phyloP scores from a whole-genome alignment of 2,888 invertebrate species.

The Hydrotaea diabolus region DNA sequence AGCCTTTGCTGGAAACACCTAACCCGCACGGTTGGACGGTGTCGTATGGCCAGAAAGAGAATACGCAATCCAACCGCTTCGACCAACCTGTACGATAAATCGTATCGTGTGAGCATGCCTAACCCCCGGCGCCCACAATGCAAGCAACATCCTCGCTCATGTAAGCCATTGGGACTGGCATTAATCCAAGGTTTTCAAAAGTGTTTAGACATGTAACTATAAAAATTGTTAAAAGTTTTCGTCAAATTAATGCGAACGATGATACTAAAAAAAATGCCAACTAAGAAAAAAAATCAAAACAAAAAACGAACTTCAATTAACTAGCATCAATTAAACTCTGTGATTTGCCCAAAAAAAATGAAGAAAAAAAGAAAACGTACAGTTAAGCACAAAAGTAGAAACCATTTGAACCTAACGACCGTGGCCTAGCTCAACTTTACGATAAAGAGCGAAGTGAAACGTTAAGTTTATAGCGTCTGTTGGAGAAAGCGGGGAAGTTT shows the following conservation, averaged over 20 bases:
- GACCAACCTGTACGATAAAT: background rate
- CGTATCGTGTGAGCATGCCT: background rate
- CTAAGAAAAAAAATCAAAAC: background rate
- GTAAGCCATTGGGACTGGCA: slow-evolving; percentile 17
- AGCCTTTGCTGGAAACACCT: background rate
- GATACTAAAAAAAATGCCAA: background rate
- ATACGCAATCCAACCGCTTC: background rate
- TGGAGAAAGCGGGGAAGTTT: background rate
- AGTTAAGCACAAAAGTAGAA: background rate
- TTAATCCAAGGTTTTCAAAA: slow-evolving; percentile 34
- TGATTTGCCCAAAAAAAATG: background rate
- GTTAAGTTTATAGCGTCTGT: too few relatives aligned
- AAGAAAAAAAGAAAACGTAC: too few relatives aligned
- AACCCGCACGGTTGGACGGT: background rate
- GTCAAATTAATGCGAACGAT: background rate
- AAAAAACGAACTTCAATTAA: slow-evolving; percentile 18
- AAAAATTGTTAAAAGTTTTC: background rate
- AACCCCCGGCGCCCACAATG: background rate
- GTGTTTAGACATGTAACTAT: slow-evolving; percentile 30
- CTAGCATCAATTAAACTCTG: background rate
- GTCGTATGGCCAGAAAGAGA: background rate
- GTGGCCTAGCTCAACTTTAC: background rate
- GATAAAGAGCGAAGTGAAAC: background rate
- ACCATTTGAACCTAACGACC: too few relatives aligned
- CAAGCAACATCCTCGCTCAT: background rate